Conservation (phyloP, 2,113 vertebrate species). For the Lipophrys pholis region DNA sequence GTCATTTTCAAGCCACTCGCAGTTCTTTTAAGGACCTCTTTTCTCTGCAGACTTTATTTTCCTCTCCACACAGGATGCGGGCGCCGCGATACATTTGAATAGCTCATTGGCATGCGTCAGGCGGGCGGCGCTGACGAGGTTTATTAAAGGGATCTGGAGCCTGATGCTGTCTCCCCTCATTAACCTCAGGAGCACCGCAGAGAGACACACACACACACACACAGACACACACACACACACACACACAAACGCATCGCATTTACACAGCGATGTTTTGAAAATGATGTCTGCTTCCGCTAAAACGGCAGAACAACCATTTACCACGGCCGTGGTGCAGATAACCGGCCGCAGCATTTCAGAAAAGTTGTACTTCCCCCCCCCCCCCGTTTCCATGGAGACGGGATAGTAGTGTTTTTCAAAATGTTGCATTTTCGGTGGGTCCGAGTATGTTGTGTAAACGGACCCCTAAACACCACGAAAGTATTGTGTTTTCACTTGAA, state of each 20-base stretch:
- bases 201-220: constrained; percentile 20
- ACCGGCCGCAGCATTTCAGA: too few relatives aligned
- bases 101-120: constrained; percentile 60
- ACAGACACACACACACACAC: neutral
- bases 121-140: constrained; percentile 50
- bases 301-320: too few relatives aligned
- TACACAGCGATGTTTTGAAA: neutral
- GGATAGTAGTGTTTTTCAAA: too few relatives aligned
- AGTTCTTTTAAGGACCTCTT: neutral
- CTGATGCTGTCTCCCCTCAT: constrained; percentile 68
- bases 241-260: neutral
- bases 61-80: neutral
- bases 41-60: constrained; percentile 20
- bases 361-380: too few relatives aligned
- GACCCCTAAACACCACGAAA: too few relatives aligned
- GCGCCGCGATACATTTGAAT: constrained; percentile 16
- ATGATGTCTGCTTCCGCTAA: too few relatives aligned
- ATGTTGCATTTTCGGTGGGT: too few relatives aligned
- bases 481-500: too few relatives aligned
- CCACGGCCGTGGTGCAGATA: too few relatives aligned
- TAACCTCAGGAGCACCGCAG: constrained; percentile 67
- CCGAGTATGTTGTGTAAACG: too few relatives aligned
- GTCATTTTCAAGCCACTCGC: constrained; percentile 7
- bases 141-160: constrained; percentile 73
- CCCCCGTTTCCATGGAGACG: too few relatives aligned